Conservation (phyloP, 2,113 vertebrate genomes). For the Brachypteracias leptosomus region DNA sequence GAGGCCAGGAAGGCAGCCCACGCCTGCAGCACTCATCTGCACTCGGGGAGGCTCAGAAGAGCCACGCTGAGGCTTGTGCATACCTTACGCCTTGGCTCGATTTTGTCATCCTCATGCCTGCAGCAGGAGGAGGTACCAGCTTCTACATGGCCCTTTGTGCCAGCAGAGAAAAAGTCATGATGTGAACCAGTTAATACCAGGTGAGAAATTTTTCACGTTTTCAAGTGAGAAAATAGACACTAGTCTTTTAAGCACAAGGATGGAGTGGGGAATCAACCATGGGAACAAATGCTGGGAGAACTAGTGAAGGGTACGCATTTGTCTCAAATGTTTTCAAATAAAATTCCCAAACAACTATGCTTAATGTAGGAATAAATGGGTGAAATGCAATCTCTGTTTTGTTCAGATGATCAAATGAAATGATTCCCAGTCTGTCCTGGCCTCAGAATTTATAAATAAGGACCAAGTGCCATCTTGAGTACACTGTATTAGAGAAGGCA, state of each 20-base stretch:
- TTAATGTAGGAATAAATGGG: not conserved
- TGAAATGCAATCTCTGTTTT: not conserved
- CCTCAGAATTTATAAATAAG: not conserved
- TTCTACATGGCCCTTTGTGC: not conserved
- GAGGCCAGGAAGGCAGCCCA: not conserved
- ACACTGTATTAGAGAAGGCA: not conserved
- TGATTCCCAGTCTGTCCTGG: not conserved
- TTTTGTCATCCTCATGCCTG: not conserved
- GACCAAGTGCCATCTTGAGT: not conserved
- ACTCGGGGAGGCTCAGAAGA: not conserved
- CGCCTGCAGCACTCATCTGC: not conserved
- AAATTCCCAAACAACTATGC: not conserved
- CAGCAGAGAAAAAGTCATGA: not conserved
- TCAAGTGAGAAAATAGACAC: not conserved
- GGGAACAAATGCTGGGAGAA: not conserved
- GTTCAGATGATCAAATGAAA: not conserved
- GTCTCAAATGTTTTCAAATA: not conserved
- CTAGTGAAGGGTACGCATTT: not conserved
- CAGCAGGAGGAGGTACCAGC: not conserved
- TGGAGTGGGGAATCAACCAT: not conserved
- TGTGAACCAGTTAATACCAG: not conserved
- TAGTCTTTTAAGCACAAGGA: fast-evolving
- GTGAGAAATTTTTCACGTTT: not conserved
- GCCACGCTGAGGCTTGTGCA: not conserved
- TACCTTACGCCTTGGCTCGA: fast-evolving